Conservation (phyloP, 1,140 invertebrate genomes). For the Geopemphigus sp. region DNA sequence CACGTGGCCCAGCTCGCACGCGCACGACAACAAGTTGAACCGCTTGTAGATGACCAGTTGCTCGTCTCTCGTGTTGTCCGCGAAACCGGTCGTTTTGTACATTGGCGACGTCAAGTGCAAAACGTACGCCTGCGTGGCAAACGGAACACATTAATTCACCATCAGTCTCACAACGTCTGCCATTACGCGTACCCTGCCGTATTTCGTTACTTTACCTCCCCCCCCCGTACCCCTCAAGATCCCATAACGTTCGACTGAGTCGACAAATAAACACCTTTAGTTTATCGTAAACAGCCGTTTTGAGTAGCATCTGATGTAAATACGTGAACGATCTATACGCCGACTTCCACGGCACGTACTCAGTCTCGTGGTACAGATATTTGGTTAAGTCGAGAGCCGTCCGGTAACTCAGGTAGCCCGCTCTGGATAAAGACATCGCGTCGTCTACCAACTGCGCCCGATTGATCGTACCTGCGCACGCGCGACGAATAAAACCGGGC, state of each 20-base stretch:
- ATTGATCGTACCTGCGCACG: conserved; percentile 67
- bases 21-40: conserved; percentile 67
- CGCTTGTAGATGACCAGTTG: conserved; percentile 67
- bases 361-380: conserved; percentile 71
- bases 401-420: conserved; percentile 64
- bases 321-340: conserved; percentile 69
- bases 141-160: too few relatives aligned
- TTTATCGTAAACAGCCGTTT: conserved; percentile 69
- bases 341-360: conserved; percentile 78
- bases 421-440: conserved; percentile 76
- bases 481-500: too few relatives aligned
- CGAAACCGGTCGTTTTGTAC: conserved; percentile 67
- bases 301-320: conserved; percentile 71
- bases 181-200: too few relatives aligned
- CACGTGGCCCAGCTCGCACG: conserved; percentile 68
- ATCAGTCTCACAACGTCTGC: too few relatives aligned
- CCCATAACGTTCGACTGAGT: neutral
- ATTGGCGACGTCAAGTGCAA: conserved; percentile 64
- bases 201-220: too few relatives aligned
- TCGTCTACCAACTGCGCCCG: conserved; percentile 86
- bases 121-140: conserved; percentile 66
- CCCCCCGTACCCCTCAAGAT: too few relatives aligned
- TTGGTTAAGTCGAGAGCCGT: conserved; percentile 72
- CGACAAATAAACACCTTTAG: too few relatives aligned
- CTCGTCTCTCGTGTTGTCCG: conserved; percentile 62